Evolutionary conservation across 2,797 vertebrate species (phyloP).

Genomic region (Microctenopoma lineatum): DNA sequence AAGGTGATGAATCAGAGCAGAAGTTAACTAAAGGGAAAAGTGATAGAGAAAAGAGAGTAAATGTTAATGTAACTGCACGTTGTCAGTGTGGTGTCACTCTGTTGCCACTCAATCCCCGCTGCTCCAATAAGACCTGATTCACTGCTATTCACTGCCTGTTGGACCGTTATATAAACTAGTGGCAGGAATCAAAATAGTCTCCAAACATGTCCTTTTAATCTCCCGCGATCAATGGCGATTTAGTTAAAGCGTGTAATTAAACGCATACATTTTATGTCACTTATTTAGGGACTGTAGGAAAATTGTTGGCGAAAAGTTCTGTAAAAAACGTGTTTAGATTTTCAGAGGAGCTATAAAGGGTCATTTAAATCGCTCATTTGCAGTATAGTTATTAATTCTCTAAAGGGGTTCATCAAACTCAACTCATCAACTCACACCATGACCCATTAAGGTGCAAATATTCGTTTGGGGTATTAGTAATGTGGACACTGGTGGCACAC

Average conservation of each 20-base stretch:
- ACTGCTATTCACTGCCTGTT: slow-evolving; percentile 13
- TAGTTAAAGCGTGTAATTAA: neutral
- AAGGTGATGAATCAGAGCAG: slow-evolving; percentile 77
- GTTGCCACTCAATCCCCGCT: slow-evolving; percentile 59
- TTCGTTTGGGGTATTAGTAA: no score
- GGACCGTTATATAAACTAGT: neutral
- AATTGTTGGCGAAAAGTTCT: neutral
- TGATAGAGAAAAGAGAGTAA: slow-evolving; percentile 31
- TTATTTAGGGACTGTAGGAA: slow-evolving; percentile 1
- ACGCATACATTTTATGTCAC: neutral
- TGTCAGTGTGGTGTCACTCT: slow-evolving; percentile 67
- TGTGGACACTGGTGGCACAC: no score
- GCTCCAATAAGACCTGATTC: slow-evolving; percentile 37
- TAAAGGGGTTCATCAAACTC: neutral
- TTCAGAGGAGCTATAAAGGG: no score
- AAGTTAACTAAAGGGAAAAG: slow-evolving; percentile 70
- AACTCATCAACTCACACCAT: neutral
- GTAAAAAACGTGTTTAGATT: neutral
- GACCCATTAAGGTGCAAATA: no score
- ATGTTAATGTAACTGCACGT: slow-evolving; percentile 65
- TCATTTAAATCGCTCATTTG: no score
- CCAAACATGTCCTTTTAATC: neutral
- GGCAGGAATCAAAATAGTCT: neutral
- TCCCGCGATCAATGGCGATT: neutral
- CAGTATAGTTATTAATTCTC: no score